A percentile compares a stretch with the other conserved stretches of the same genome.
Evolutionary conservation across 2,888 invertebrate species (phyloP).

Genomic region (Lomographa bimaculata): DNA sequence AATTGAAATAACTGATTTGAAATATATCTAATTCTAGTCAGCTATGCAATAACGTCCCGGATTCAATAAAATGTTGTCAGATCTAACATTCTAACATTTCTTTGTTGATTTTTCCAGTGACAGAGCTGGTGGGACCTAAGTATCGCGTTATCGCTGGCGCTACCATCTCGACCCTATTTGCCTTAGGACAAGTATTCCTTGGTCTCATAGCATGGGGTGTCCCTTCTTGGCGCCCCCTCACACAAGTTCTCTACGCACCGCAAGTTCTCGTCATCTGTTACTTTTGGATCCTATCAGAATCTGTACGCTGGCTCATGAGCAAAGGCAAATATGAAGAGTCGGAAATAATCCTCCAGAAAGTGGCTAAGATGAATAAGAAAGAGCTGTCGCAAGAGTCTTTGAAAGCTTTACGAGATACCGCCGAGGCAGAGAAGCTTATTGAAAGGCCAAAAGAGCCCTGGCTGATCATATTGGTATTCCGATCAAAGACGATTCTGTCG

Average conservation of each 20-base stretch:
- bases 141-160: slow-evolving; percentile 89
- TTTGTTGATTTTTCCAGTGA: no score
- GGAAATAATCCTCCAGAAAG: slow-evolving; percentile 84
- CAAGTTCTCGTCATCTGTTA: slow-evolving; percentile 87
- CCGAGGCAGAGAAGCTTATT: slow-evolving; percentile 55
- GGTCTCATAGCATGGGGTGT: slow-evolving; percentile 88
- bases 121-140: slow-evolving; percentile 90
- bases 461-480: slow-evolving; percentile 57
- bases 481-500: slow-evolving; percentile 52
- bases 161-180: slow-evolving; percentile 88
- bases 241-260: slow-evolving; percentile 88
- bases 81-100: no score
- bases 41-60: no score
- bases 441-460: slow-evolving; percentile 61
- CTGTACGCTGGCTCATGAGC: slow-evolving; percentile 90
- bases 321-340: slow-evolving; percentile 87
- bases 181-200: slow-evolving; percentile 88
- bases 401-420: slow-evolving; percentile 59
- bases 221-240: slow-evolving; percentile 87
- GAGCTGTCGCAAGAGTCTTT: slow-evolving; percentile 81
- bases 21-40: no score
- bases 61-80: no score
- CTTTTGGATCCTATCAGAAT: slow-evolving; percentile 89
- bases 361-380: slow-evolving; percentile 85
- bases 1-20: no score